phyloP scores from a whole-genome alignment of 2,113 vertebrate species.

The Passer domesticus region DNA sequence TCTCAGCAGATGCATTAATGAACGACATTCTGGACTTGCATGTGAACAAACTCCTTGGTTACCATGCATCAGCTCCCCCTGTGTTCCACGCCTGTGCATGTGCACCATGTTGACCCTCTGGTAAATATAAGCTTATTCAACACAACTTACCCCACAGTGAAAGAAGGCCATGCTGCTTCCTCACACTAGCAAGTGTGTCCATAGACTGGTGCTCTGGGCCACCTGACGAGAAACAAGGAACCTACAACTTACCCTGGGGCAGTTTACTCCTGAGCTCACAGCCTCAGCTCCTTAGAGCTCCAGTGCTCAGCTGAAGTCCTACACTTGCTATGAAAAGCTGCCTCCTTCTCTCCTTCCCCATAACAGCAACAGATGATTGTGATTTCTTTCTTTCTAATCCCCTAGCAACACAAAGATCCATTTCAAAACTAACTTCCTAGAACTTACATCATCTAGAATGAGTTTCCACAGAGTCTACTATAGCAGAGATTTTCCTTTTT shows the following conservation, averaged over 20 bases:
- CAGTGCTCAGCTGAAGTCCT: neutral
- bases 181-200: neutral
- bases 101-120: neutral
- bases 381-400: neutral
- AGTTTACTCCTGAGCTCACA: neutral
- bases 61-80: neutral
- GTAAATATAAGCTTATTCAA: neutral
- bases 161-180: neutral
- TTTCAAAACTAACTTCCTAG: neutral
- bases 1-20: neutral
- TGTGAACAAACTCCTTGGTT: neutral
- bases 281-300: neutral
- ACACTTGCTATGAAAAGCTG: neutral
- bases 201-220: neutral
- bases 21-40: neutral
- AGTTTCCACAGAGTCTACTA: neutral
- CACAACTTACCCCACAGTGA: neutral
- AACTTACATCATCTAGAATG: neutral
- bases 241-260: neutral
- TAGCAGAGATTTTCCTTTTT: neutral
- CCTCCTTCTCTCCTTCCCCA: neutral
- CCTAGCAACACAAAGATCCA: neutral
- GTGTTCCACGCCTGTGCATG: neutral
- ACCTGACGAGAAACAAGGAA: neutral
- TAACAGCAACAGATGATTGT: neutral